A percentile compares a stretch with the other conserved stretches of the same genome.
Conservation (phyloP, 2,888 invertebrate genomes). For the Apotomis capreana region DNA sequence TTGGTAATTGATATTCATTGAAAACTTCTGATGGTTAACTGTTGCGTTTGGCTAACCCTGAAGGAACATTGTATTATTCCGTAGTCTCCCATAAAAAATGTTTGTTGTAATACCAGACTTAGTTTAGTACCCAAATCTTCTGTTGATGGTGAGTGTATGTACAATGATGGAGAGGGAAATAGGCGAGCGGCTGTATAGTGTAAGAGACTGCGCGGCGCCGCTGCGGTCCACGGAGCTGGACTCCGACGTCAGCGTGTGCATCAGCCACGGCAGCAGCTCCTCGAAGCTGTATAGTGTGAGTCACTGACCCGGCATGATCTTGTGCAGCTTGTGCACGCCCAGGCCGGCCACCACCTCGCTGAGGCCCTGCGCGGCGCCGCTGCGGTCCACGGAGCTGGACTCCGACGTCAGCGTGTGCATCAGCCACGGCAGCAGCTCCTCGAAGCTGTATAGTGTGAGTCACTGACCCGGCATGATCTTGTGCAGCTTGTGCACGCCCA, state of each 20-base stretch:
- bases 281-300: slow-evolving; percentile 87
- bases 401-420: slow-evolving; percentile 99
- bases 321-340: slow-evolving; percentile 96
- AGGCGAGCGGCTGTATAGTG: no score
- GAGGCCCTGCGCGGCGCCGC: slow-evolving; percentile 98
- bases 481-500: slow-evolving; percentile 97
- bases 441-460: slow-evolving; percentile 85
- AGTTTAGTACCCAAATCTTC: no score
- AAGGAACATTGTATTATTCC: no score
- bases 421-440: slow-evolving; percentile 98
- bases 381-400: slow-evolving; percentile 96
- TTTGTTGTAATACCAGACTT: no score
- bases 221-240: slow-evolving; percentile 97
- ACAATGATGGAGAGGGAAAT: no score
- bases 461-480: slow-evolving; percentile 94
- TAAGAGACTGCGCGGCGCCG: slow-evolving; percentile 91
- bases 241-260: slow-evolving; percentile 98
- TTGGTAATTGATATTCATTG: no score
- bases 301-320: slow-evolving; percentile 93
- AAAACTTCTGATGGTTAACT: no score
- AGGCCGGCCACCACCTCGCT: slow-evolving; percentile 98
- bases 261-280: slow-evolving; percentile 98
- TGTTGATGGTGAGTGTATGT: no score
- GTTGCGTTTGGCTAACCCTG: no score
- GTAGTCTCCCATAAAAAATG: no score